Base-by-base conservation (phyloP, 2,113 vertebrate genomes). In the Etheostoma spectabile region DNA sequence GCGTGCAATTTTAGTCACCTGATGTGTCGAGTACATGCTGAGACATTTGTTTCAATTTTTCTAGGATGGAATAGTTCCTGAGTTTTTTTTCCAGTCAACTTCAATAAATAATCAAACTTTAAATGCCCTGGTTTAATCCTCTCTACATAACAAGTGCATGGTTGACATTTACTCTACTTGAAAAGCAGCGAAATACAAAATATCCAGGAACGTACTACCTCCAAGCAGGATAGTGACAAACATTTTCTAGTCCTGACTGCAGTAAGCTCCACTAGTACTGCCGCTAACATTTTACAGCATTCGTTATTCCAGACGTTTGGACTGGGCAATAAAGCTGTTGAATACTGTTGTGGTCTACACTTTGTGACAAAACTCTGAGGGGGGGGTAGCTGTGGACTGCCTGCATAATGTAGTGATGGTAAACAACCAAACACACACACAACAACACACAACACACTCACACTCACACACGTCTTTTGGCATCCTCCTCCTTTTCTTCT, bases 201-300 rank as follows among this genome's bases (percentile, higher is more conserved):
- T 2, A 33, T 10, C 12, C 1, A 68, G 8, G 2, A 76, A 42
- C 30, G 57, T 62, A 88, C 93, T 88, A 95, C 95, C 94, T 87
- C 93, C 91, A 69, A 94, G 89, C 73, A 93, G 84, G 75, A 95
- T 80, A 3, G 86, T 94, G 66, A 92, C 87, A 87, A 95, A 95
- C 95, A 95, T 95, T 8, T 73, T 71, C 12, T 38, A 38, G 15
- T 74, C 62, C 66, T 53, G 24, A 30, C 51, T 57, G 75, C 55
- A 65, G 57, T 33, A 0, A 11, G 19, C 42, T 84, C 76, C 51
- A 3, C 21, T 18, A 24, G 18, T 16, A 1, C 38, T 63, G 63
- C 4, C 8, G 2, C 38, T 10, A n/a, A 3, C 55, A 16, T 15
- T 22, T 51, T 16, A 46, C 46, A 46, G n/a, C 48, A 5, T 57